These are phyloP conservation scores for Tachuris rubrigastra DNA, from an alignment of 2,113 vertebrate genomes.

Conservation along the genomic window DNA sequence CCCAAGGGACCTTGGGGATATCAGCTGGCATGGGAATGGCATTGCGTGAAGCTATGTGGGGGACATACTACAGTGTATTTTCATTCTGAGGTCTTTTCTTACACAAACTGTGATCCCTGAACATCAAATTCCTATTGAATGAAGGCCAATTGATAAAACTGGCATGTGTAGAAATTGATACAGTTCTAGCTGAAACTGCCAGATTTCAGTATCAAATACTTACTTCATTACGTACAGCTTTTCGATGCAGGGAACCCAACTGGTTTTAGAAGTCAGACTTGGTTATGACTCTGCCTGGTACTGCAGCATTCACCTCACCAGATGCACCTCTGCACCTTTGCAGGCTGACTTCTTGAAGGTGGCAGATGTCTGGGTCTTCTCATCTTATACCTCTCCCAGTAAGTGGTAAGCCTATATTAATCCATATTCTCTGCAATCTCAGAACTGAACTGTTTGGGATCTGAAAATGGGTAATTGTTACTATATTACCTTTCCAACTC, in stretches of 20 bases:
- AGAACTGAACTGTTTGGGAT: neutral
- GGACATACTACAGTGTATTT: neutral
- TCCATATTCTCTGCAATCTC: neutral
- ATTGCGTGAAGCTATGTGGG: rapidly evolving
- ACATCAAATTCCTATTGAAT: neutral
- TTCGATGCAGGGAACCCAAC: neutral
- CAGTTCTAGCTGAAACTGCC: neutral
- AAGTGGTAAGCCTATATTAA: neutral
- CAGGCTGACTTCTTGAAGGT: neutral
- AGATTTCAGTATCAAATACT: neutral
- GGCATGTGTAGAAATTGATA: neutral
- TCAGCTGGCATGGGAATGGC: neutral
- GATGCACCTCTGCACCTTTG: neutral
- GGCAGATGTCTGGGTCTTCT: neutral
- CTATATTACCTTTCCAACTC: neutral
- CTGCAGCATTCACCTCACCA: neutral
- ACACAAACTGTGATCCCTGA: neutral
- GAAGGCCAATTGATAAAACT: neutral
- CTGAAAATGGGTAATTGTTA: neutral
- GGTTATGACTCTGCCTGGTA: neutral
- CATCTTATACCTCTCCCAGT: neutral
- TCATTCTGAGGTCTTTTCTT: neutral
- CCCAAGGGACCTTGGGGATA: neutral
- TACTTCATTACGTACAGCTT: neutral
- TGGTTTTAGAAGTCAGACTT: conserved; percentile 28